phyloP scores from a whole-genome alignment of 2,888 invertebrate species.

The Xanthorhoe designata region DNA sequence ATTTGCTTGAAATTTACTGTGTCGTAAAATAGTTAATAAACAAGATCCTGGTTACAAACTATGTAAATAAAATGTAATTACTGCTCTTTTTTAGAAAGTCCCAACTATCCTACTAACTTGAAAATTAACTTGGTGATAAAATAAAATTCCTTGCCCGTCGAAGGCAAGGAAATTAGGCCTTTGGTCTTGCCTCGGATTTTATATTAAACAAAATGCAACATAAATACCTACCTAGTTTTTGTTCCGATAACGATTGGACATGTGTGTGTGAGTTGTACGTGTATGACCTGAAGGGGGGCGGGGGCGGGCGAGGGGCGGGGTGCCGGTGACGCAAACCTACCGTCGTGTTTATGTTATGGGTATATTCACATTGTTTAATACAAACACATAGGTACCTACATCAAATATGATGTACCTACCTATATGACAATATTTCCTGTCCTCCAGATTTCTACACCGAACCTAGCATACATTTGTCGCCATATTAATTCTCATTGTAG shows the following conservation, averaged over 20 bases:
- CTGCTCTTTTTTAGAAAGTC: neutral
- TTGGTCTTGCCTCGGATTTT: conserved; percentile 27
- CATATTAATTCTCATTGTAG: too few relatives aligned
- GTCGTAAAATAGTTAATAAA: conserved; percentile 9
- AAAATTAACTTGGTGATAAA: neutral
- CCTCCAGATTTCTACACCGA: too few relatives aligned
- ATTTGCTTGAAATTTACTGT: neutral
- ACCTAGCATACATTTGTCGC: too few relatives aligned
- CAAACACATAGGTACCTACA: neutral
- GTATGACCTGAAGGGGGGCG: conserved; percentile 54
- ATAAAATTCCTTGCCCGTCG: neutral
- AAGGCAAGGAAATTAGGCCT: conserved; percentile 20
- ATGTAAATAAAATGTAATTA: neutral
- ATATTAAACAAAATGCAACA: conserved; percentile 21
- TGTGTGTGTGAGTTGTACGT: conserved; percentile 48
- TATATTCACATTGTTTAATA: conserved; percentile 22
- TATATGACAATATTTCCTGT: too few relatives aligned
- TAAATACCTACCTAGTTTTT: conserved; percentile 31
- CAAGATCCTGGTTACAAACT: conserved; percentile 1
- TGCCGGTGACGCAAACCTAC: conserved; percentile 62
- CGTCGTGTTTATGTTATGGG: conserved; percentile 40
- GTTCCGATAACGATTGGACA: conserved; percentile 36
- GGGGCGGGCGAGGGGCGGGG: conserved; percentile 37
- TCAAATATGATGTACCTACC: too few relatives aligned
- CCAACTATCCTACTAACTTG: neutral